Conservation (phyloP, 2,113 vertebrate genomes). For the Vulpes ferrilata region DNA sequence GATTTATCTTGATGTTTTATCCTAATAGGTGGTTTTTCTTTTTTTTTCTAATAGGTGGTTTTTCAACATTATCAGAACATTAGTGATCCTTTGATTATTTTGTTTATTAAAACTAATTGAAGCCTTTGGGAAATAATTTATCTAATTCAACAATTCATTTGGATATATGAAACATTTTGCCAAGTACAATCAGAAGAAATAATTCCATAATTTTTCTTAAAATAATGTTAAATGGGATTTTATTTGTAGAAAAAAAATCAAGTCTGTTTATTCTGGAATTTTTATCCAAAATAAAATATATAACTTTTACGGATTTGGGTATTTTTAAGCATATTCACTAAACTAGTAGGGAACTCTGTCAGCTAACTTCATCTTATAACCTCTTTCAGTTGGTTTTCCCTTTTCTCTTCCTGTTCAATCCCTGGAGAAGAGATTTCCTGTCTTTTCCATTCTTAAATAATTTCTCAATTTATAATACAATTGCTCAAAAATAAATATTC, state of each 20-base stretch:
- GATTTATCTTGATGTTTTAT: slow-evolving; percentile 14
- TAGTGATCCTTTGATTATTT: not conserved
- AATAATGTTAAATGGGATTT: not conserved
- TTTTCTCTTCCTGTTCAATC: not conserved
- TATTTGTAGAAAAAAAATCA: not conserved
- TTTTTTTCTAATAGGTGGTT: not conserved
- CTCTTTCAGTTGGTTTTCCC: not conserved
- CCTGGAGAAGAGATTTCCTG: not conserved
- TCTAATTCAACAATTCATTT: slow-evolving; percentile 3
- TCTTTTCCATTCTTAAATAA: slow-evolving; percentile 7
- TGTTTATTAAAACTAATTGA: not conserved
- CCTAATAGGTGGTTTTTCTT: not conserved
- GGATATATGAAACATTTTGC: not conserved
- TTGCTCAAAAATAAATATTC: not conserved
- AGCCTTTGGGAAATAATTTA: not conserved
- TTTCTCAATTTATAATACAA: slow-evolving; percentile 57
- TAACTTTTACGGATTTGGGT: not conserved
- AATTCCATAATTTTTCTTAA: not conserved
- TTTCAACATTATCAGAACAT: slow-evolving; percentile 5
- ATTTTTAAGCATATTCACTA: slow-evolving; percentile 14
- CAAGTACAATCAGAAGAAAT: not conserved
- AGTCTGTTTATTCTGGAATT: not conserved
- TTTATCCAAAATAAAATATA: not conserved
- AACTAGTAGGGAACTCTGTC: not conserved
- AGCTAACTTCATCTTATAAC: not conserved